These are phyloP conservation scores for Molothrus aeneus DNA, from an alignment of 2,797 vertebrate species.

Conservation along the genomic window DNA sequence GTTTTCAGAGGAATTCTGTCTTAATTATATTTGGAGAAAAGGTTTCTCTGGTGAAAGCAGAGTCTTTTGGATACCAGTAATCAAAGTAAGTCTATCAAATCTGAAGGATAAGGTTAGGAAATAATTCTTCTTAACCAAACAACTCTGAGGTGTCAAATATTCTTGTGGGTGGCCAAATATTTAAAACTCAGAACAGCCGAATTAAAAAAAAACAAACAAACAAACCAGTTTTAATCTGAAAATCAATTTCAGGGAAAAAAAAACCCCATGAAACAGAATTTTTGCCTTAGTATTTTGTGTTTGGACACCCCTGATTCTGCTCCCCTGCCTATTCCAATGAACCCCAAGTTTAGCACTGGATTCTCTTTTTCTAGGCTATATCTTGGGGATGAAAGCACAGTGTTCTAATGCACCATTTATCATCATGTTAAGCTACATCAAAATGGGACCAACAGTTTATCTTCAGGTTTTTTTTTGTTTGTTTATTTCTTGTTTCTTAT, in stretches of 20 bases:
- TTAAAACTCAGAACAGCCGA: not conserved
- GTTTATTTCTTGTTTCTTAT: not conserved
- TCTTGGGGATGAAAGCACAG: not conserved
- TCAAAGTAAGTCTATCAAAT: not conserved
- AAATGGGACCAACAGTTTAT: not conserved
- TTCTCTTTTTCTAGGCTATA: accelerated
- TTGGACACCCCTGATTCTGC: not conserved
- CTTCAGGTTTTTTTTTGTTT: not conserved
- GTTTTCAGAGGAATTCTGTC: not conserved
- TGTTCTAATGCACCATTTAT: not conserved
- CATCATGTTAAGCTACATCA: not conserved
- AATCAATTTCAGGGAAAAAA: not conserved
- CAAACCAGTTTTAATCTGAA: accelerated
- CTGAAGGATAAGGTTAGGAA: not conserved
- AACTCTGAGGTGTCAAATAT: not conserved
- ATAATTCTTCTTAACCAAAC: not conserved
- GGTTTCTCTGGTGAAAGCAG: not conserved
- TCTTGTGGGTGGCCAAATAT: not conserved
- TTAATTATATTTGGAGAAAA: not conserved
- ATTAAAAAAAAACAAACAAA: accelerated
- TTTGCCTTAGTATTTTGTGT: not conserved
- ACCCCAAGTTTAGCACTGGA: not conserved
- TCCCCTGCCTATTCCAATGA: not conserved
- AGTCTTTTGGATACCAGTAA: not conserved
- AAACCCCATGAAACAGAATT: accelerated